Conservation (phyloP, 2,113 vertebrate genomes). For the Panthera tigris region DNA sequence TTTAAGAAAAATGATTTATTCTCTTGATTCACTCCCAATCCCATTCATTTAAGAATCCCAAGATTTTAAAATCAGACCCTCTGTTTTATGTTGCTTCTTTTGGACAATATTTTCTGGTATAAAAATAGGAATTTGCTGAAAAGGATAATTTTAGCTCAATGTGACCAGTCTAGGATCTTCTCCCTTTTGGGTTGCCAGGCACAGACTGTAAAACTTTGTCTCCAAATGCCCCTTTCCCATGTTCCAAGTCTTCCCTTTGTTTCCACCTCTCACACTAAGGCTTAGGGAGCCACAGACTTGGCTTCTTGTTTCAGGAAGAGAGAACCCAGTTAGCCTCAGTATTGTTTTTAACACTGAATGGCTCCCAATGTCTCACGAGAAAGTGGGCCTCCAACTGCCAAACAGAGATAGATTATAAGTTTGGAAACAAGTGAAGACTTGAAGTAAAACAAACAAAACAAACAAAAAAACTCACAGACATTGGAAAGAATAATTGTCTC, state of each 20-base stretch:
- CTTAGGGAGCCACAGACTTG: not conserved
- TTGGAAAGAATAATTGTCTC: not conserved
- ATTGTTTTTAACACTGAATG: not conserved
- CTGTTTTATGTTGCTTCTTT: not conserved
- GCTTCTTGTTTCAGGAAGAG: not conserved
- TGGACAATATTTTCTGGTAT: not conserved
- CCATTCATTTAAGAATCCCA: not conserved
- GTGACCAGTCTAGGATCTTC: not conserved
- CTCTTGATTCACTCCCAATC: not conserved
- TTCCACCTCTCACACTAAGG: not conserved
- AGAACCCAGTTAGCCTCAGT: not conserved
- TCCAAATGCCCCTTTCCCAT: not conserved
- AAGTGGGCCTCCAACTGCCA: not conserved
- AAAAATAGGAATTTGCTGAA: not conserved
- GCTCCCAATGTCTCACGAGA: not conserved
- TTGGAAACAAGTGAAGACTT: not conserved
- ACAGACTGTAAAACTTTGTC: not conserved
- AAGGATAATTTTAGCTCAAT: not conserved
- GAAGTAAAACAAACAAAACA: not conserved
- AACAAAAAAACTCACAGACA: not conserved
- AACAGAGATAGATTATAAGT: not conserved
- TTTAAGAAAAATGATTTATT: not conserved
- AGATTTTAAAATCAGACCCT: constrained; percentile 4
- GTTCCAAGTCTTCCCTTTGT: not conserved
- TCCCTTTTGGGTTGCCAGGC: not conserved